Evolutionary conservation across 2,797 vertebrate genomes (phyloP), one percentile per base, ranked within the genome.

Genomic region (Diceros bicornis): DNA sequence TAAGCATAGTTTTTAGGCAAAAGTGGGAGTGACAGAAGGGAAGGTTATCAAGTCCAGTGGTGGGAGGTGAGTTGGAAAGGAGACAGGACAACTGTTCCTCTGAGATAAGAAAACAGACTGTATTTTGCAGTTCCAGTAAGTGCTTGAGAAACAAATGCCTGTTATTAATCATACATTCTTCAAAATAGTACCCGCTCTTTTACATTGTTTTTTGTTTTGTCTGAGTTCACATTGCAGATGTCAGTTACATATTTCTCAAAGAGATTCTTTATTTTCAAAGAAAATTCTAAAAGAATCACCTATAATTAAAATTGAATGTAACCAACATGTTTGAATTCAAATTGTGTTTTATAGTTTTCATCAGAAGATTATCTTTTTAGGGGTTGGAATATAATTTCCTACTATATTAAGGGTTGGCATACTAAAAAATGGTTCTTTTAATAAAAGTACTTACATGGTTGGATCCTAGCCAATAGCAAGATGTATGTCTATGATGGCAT

Each of bases 361-460:
- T 83, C 66, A 88, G 81, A 83, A 83, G 94, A 84, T 83, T 89
- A 37, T 55, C 37, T 71, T 88, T 84, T 81, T 57, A 92, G 71
- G 62, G 4, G 9, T 61, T 78, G 29, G 74, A 96, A 96, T 59
- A 4, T 94, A 71, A 27, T 82, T 97, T 97, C 75, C 47, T 97
- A 47, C 52, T 83, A 55, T 93, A 52, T 92, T 91, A 84, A 85
- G 27, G 89, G 17, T 79, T 91, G 71, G 16, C 18, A 41, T 85
- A 82, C 55, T 82, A 57, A 91, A 68, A 92, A 97, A 61, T 72
- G 59, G 20, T 75, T 87, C 13, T 96, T 77, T 96, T 18, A 21
- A 34, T 93, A 87, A 93, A 98, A 96, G 5, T 78, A 71, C 62
- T 66, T 71, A 79, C 18, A 0, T 75, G n/a, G 75, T 96, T 97